Evolutionary conservation across 2,888 invertebrate genomes (phyloP), one percentile per base, ranked within the genome.

Genomic region (Strigamia maritima): DNA sequence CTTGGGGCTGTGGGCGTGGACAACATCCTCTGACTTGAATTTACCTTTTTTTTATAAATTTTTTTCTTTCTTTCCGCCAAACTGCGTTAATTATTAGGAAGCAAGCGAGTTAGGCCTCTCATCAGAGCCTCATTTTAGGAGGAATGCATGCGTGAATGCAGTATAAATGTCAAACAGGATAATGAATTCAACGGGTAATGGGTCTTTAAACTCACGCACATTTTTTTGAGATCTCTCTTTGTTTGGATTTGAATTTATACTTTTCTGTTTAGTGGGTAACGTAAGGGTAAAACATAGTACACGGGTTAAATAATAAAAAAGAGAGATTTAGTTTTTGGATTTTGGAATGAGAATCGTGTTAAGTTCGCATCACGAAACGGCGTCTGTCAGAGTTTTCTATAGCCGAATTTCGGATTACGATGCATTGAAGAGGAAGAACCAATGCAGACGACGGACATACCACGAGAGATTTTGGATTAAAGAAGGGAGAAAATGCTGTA

Each of bases 151-250:
- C 65, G 65, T 65, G 24, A 65, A 65, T 65, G 65, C 65, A 26
- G 26, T 65, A 65, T 65, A 65, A 65, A 65, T 65, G 65, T 65
- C 65, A 65, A 65, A 65, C 65, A 65, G 65, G 65, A 65, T 65
- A 65, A 65, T 65, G 65, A 65, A 65, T 65, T 65, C 65, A 65
- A 65, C 26, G 65, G 65, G 24, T 65, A 65, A 65, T 65, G 65
- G 65, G 65, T 65, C 65, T 26, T 65, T 65, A 26, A 26, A 65
- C 65, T 65, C 65, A 65, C 65, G 65, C 65, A 65, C 24, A 65
- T 65, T 65, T 65, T n/a, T 65, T 65, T 24, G 16, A n/a, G n/a
- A n/a, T 49, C 49, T n/a, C n/a, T 65, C 12, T 65, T 65, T 26
- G 28, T 24, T 65, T 12, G 22, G 2, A 28, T 65, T 24, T 65